phyloP scores from a whole-genome alignment of 2,888 invertebrate species.

The Timema podura region DNA sequence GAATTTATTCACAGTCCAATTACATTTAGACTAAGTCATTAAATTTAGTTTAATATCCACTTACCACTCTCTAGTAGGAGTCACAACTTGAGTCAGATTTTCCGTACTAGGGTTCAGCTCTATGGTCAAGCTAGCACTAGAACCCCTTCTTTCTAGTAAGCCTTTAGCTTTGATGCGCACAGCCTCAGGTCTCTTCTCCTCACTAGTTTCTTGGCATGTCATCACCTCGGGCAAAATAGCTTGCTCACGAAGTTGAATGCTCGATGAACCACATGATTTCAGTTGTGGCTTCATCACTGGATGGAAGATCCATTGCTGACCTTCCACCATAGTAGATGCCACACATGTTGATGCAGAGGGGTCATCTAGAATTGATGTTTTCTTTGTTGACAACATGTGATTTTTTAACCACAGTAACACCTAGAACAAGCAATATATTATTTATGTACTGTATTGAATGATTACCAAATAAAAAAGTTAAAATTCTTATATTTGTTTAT shows the following conservation, averaged over 20 bases:
- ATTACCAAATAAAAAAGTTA: too few species aligned
- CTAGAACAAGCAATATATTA: constrained; percentile 25
- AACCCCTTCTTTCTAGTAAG: constrained; percentile 78
- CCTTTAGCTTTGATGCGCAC: constrained; percentile 59
- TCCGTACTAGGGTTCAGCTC: constrained; percentile 64
- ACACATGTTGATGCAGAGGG: constrained; percentile 13
- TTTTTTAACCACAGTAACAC: constrained; percentile 37
- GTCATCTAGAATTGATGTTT: constrained; percentile 18
- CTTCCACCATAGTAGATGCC: constrained; percentile 19
- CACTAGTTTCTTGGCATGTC: constrained; percentile 21
- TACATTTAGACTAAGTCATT: too few species aligned
- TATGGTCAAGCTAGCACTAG: constrained; percentile 85
- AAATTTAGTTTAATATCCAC: background rate
- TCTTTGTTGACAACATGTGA: constrained; percentile 34
- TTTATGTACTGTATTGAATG: too few species aligned
- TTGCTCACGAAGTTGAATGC: constrained; percentile 20
- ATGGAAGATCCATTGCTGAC: constrained; percentile 36
- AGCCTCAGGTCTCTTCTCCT: constrained; percentile 45
- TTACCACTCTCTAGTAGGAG: constrained; percentile 55
- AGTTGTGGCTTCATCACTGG: constrained; percentile 33
- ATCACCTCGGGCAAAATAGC: constrained; percentile 27
- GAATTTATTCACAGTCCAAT: too few species aligned
- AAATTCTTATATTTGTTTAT: too few species aligned
- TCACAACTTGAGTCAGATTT: constrained; percentile 46
- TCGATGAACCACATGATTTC: constrained; percentile 17